These are phyloP conservation scores for Paracanthobrama guichenoti DNA, from an alignment of 2,113 vertebrate genomes.

Conservation along the genomic window DNA sequence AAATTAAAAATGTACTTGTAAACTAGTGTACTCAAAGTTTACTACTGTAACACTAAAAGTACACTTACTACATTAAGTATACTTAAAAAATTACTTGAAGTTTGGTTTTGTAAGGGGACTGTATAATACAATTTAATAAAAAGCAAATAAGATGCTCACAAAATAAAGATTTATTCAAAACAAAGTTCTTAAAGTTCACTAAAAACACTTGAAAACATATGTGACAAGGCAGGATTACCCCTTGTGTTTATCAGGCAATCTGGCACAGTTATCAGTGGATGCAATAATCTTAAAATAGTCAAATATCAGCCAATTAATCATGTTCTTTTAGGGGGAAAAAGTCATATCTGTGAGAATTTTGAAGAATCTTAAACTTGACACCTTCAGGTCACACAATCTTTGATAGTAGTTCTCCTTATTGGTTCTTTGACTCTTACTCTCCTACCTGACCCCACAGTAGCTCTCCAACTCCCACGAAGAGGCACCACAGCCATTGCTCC, in stretches of 20 bases:
- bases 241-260: background rate
- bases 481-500: constrained; percentile 93
- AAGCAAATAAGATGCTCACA: background rate
- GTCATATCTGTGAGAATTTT: background rate
- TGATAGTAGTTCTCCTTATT: background rate
- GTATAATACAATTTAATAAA: background rate
- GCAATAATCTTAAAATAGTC: background rate
- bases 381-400: background rate
- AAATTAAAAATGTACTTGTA: no score
- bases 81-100: no score
- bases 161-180: background rate
- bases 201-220: background rate
- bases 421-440: background rate
- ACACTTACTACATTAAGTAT: no score
- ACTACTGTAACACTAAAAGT: no score
- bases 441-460: constrained; percentile 92
- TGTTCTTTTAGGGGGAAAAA: background rate
- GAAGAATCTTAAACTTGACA: background rate
- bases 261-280: background rate
- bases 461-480: constrained; percentile 89
- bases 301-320: background rate
- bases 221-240: background rate
- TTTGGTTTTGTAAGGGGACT: no score
- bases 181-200: background rate
- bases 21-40: no score